phyloP scores from a whole-genome alignment of 2,888 invertebrate genomes.

The Rhagonycha lutea region DNA sequence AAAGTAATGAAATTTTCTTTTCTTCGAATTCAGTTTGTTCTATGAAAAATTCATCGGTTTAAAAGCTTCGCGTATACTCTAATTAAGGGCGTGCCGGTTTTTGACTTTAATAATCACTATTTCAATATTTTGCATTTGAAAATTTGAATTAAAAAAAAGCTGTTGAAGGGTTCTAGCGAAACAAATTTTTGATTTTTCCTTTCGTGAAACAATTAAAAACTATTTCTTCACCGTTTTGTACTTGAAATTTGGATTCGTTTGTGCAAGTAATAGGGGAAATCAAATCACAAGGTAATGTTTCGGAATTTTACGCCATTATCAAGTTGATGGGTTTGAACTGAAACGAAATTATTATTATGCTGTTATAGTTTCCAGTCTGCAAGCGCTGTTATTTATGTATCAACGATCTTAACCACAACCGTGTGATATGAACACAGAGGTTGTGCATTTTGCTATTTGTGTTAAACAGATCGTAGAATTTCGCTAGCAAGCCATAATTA shows the following conservation, averaged over 20 bases:
- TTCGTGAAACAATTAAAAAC: no score
- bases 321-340: neutral
- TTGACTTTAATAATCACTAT: no score
- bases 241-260: no score
- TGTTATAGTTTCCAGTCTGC: neutral
- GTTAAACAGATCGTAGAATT: conserved; percentile 17
- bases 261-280: neutral
- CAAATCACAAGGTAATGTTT: neutral
- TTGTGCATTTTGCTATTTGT: neutral
- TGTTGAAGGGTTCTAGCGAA: no score
- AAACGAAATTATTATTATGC: neutral
- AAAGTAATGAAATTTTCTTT: neutral
- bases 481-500: conserved; percentile 20
- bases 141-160: no score
- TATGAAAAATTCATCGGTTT: neutral
- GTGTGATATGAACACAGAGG: conserved; percentile 9
- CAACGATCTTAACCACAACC: conserved; percentile 10
- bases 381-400: conserved; percentile 11
- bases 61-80: no score
- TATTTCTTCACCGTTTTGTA: no score
- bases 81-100: no score
- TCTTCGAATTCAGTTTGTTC: neutral
- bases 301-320: neutral
- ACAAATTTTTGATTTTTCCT: no score
- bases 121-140: no score